phyloP scores from a whole-genome alignment of 2,113 vertebrate species.

The Colossoma macropomum region DNA sequence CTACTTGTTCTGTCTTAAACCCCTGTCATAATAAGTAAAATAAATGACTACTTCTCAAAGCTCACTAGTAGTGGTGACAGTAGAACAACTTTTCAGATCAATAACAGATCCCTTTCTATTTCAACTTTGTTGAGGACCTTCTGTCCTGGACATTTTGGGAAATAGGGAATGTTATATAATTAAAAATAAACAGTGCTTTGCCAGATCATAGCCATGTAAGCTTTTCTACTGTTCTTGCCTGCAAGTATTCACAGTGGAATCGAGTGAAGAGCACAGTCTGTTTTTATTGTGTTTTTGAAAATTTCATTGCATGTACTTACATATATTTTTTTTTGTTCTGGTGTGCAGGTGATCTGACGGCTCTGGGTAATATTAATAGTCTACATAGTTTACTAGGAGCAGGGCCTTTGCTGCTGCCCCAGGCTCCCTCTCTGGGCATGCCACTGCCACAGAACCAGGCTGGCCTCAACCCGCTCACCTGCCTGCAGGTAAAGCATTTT shows the following conservation, averaged over 20 bases:
- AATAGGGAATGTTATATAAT: not conserved
- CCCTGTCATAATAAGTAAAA: too few species aligned
- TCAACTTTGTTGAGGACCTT: too few species aligned
- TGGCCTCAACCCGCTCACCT: constrained; percentile 70
- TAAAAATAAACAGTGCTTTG: not conserved
- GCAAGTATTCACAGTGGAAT: not conserved
- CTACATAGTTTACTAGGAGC: constrained; percentile 77
- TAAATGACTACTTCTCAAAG: too few species aligned
- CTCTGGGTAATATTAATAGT: constrained; percentile 69
- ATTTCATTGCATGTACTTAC: not conserved
- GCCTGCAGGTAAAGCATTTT: constrained; percentile 56
- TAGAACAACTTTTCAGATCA: not conserved
- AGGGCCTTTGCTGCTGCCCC: constrained; percentile 77
- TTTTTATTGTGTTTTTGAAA: not conserved
- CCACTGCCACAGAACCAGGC: constrained; percentile 81
- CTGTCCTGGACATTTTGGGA: too few species aligned
- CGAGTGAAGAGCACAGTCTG: not conserved
- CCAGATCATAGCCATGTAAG: not conserved
- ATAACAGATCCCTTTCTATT: too few species aligned
- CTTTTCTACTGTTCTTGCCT: not conserved
- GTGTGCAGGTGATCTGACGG: constrained; percentile 82
- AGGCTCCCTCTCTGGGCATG: constrained; percentile 83
- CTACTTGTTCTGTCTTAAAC: too few species aligned
- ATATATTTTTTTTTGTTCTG: constrained; percentile 20
- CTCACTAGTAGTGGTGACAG: not conserved